phyloP scores from a whole-genome alignment of 2,888 invertebrate species.

The Mesorhabditis belari region DNA sequence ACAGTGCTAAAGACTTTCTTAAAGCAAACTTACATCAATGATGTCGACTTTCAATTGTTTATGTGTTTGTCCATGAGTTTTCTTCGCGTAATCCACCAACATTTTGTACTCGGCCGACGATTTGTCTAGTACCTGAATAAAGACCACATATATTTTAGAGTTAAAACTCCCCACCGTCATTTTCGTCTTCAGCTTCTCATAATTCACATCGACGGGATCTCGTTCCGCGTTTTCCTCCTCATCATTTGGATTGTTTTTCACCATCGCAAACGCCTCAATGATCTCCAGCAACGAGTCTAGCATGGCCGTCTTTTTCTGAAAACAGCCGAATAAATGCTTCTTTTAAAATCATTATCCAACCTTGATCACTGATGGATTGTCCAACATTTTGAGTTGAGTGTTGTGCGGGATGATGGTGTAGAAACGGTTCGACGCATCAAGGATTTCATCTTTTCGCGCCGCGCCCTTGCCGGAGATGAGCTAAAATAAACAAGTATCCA shows the following conservation, averaged over 20 bases:
- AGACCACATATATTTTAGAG: too few species aligned
- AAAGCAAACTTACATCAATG: slow-evolving; percentile 58
- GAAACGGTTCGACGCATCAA: slow-evolving; percentile 60
- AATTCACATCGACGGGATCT: slow-evolving; percentile 75
- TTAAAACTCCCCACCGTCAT: slow-evolving; percentile 59
- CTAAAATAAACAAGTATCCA: neutral
- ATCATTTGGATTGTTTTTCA: slow-evolving; percentile 54
- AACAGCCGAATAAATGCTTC: slow-evolving; percentile 7
- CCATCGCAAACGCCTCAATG: slow-evolving; percentile 83
- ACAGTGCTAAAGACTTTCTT: slow-evolving; percentile 11
- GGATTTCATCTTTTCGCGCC: slow-evolving; percentile 8
- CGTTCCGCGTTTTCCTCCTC: slow-evolving; percentile 45
- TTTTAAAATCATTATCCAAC: neutral
- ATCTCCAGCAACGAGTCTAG: slow-evolving; percentile 85
- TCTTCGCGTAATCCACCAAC: slow-evolving; percentile 70
- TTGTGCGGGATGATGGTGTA: slow-evolving; percentile 91
- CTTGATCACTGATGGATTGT: slow-evolving; percentile 59
- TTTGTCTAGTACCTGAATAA: slow-evolving; percentile 19
- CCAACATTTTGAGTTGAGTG: slow-evolving; percentile 73
- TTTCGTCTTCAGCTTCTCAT: slow-evolving; percentile 75
- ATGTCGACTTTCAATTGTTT: slow-evolving; percentile 68
- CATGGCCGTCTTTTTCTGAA: slow-evolving; percentile 71
- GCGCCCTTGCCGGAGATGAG: slow-evolving; percentile 6
- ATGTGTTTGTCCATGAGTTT: slow-evolving; percentile 89
- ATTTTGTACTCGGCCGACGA: slow-evolving; percentile 67